These are phyloP conservation scores for Silurus meridionalis DNA, from an alignment of 2,113 vertebrate genomes.

Conservation along the genomic window DNA sequence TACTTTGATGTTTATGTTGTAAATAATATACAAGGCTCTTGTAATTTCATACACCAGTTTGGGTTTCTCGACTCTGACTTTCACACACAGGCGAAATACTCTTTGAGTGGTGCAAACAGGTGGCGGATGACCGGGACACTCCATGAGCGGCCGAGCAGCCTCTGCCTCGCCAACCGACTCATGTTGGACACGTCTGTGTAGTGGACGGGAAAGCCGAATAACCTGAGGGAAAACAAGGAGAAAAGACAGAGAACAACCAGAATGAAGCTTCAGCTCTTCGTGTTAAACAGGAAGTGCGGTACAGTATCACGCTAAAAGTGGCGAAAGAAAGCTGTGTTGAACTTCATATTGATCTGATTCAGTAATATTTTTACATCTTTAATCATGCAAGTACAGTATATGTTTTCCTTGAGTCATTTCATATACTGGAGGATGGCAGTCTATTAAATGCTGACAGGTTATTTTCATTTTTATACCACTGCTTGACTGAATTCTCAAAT, in stretches of 20 bases:
- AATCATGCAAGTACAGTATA: neutral
- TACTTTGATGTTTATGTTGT: slow-evolving; percentile 74
- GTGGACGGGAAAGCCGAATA: slow-evolving; percentile 96
- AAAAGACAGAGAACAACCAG: neutral
- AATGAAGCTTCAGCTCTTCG: neutral
- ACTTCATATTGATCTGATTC: neutral
- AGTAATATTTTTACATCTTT: neutral
- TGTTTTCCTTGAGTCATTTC: neutral
- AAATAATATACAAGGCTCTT: slow-evolving; percentile 76
- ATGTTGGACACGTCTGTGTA: slow-evolving; percentile 99
- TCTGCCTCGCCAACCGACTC: slow-evolving; percentile 96
- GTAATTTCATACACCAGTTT: slow-evolving; percentile 70
- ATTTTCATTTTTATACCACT: neutral
- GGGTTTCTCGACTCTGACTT: slow-evolving; percentile 56
- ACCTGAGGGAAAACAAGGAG: slow-evolving; percentile 63
- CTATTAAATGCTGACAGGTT: neutral
- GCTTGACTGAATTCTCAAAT: neutral
- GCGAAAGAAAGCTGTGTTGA: neutral
- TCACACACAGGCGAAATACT: slow-evolving; percentile 96
- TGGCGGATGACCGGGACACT: slow-evolving; percentile 98
- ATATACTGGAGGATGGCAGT: neutral
- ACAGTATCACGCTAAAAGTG: neutral
- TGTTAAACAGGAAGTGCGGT: neutral
- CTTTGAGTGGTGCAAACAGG: slow-evolving; percentile 98
- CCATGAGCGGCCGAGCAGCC: slow-evolving; percentile 95